Percentiles rank a stretch among this genome's conserved stretches.
These are phyloP conservation scores for Drosophila anomelani DNA, from an alignment of 2,888 invertebrate genomes.

Conservation along the genomic window DNA sequence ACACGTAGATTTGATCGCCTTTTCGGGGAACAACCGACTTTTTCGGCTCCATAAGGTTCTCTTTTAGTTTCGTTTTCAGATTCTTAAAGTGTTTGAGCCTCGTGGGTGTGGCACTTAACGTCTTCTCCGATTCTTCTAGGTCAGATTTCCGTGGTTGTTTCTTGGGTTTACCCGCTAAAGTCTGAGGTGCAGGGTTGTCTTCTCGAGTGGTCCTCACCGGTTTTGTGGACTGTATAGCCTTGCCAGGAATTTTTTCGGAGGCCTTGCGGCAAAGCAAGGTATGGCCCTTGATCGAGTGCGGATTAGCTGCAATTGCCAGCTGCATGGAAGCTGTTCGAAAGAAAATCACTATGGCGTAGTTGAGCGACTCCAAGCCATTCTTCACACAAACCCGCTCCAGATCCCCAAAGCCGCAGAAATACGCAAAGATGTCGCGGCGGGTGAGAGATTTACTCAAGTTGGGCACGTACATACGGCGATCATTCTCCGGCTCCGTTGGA, in stretches of 20 bases:
- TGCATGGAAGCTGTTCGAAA: not conserved
- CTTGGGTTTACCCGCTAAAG: not conserved
- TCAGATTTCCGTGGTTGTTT: not conserved
- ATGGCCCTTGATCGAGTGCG: constrained; percentile 17
- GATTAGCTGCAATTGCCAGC: constrained; percentile 14
- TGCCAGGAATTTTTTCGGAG: not conserved
- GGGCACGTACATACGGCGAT: constrained; percentile 16
- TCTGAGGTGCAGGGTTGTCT: not conserved
- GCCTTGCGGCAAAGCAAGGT: constrained; percentile 3
- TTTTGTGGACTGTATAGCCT: not conserved
- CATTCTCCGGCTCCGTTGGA: constrained; percentile 1
- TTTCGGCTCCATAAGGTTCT: not conserved
- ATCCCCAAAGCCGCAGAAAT: constrained; percentile 21
- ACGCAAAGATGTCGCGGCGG: constrained; percentile 17
- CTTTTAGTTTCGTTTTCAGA: not conserved
- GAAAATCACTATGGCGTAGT: constrained; percentile 29
- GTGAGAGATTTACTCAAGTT: constrained; percentile 1
- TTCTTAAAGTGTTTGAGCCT: too few species aligned
- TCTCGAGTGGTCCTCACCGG: not conserved
- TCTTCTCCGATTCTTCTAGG: not conserved
- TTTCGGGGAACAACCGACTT: not conserved
- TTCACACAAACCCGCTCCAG: constrained; percentile 16
- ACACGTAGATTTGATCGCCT: not conserved
- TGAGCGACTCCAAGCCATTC: not conserved
- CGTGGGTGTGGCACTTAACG: too few species aligned